Base-by-base conservation (phyloP, 2,888 invertebrate species). In the Pachymerium ferrugineum region DNA sequence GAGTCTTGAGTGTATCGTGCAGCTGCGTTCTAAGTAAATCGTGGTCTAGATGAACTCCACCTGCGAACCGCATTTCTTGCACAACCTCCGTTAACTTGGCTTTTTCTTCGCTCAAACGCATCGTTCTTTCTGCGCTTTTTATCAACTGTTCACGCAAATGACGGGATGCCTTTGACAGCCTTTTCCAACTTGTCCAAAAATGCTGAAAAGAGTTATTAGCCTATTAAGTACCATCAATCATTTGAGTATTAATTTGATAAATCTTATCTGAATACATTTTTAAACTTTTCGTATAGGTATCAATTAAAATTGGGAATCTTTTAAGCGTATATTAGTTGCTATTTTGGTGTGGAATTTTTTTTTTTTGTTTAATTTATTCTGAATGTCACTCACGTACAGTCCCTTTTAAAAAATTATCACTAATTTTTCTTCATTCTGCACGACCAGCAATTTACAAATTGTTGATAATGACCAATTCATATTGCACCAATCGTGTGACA, bases 161-260 rank as follows among this genome's bases (percentile, higher is more conserved):
- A 16, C 30, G 47, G 3, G 72, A 72, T 5, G 42, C 72, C 47
- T 25, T 72, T 72, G 47, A 72, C 47, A 72, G 47, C 28, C 38
- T 16, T 42, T 72, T 72, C 72, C 72, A 72, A 47, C 72, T 72
- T 22, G 72, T 68, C 68, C 68, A 68, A 10, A 68, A 68, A 28
- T 68, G 31, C 31, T 30, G 19, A n/a, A n/a, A n/a, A n/a, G n/a
- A n/a, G n/a, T n/a, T n/a, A n/a, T n/a, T n/a, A n/a, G n/a, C n/a
- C n/a, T n/a, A n/a, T n/a, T n/a, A n/a, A n/a, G n/a, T n/a, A n/a
- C 47, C 47, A 54, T 54, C 47, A 0, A 19, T 54, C 47, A 54
- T 19, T 54, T 19, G 10, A 19, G 16, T n/a, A 54, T 54, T 16
- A 22, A 8, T 1, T 42, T 47, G 14, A 16, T 38, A 38, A 38